Percentiles rank a stretch among this genome's conserved stretches.
Conservation (phyloP, 2,797 vertebrate genomes). For the Atherinosoma microstoma region DNA sequence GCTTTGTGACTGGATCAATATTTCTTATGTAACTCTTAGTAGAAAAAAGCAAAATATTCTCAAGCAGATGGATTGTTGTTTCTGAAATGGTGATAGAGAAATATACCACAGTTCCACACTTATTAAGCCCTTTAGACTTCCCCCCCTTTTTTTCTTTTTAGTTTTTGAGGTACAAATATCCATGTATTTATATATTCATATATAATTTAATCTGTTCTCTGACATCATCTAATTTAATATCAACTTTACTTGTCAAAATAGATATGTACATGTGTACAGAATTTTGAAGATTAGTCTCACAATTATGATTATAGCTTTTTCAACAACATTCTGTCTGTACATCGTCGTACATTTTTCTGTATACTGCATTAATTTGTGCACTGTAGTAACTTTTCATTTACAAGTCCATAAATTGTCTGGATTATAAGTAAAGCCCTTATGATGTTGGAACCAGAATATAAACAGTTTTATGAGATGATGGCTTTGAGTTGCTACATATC, state of each 20-base stretch:
- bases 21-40: conserved; percentile 8
- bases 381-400: conserved; percentile 5
- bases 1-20: conserved; percentile 33
- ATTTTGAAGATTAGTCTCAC: conserved; percentile 1
- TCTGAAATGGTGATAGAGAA: background rate
- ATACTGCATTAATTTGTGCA: background rate
- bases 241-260: conserved; percentile 8
- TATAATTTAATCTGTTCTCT: background rate
- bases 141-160: background rate
- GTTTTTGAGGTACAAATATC: background rate
- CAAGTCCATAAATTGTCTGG: conserved; percentile 4
- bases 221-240: background rate
- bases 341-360: background rate
- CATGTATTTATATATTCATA: background rate
- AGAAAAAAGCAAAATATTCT: conserved; percentile 13
- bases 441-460: conserved; percentile 7
- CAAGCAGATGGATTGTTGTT: background rate
- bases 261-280: background rate
- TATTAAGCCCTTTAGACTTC: background rate
- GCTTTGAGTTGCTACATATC: conserved; percentile 26
- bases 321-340: background rate
- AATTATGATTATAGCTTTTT: background rate
- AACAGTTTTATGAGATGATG: conserved; percentile 32
- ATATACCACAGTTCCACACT: background rate
- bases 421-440: conserved; percentile 9